phyloP scores from a whole-genome alignment of 2,797 vertebrate species.

The Chaetodon trifasciatus region DNA sequence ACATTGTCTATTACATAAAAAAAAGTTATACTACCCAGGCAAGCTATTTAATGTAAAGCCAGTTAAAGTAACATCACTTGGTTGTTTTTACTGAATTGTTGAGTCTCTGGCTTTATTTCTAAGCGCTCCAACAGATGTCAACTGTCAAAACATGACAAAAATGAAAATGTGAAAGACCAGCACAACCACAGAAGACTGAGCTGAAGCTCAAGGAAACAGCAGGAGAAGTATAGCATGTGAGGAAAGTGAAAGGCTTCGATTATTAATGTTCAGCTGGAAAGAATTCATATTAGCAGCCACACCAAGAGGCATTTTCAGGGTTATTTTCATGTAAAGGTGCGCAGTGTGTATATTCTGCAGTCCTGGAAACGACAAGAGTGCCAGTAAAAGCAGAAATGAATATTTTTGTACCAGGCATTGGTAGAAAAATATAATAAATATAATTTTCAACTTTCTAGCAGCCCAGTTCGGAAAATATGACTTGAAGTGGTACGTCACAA shows the following conservation, averaged over 20 bases:
- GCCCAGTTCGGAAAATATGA: conserved; percentile 20
- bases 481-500: conserved; percentile 3
- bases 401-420: conserved; percentile 19
- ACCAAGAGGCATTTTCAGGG: conserved; percentile 1
- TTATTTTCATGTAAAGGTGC: neutral
- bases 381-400: conserved; percentile 34
- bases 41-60: neutral
- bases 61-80: neutral
- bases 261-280: neutral
- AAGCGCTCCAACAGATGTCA: neutral
- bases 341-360: neutral
- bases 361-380: conserved; percentile 15
- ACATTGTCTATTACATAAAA: neutral
- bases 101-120: conserved; percentile 1
- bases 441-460: conserved; percentile 11
- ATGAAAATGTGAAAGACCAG: neutral
- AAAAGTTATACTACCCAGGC: neutral
- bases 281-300: neutral
- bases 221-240: conserved; percentile 9
- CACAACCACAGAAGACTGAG: neutral
- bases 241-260: conserved; percentile 11
- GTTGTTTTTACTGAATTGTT: neutral
- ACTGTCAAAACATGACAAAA: neutral
- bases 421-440: conserved; percentile 17
- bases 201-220: conserved; percentile 2